Evolutionary conservation across 2,797 vertebrate species (phyloP), one percentile per base, ranked within the genome.

Genomic region (Parauchenoglanis punctatus): DNA sequence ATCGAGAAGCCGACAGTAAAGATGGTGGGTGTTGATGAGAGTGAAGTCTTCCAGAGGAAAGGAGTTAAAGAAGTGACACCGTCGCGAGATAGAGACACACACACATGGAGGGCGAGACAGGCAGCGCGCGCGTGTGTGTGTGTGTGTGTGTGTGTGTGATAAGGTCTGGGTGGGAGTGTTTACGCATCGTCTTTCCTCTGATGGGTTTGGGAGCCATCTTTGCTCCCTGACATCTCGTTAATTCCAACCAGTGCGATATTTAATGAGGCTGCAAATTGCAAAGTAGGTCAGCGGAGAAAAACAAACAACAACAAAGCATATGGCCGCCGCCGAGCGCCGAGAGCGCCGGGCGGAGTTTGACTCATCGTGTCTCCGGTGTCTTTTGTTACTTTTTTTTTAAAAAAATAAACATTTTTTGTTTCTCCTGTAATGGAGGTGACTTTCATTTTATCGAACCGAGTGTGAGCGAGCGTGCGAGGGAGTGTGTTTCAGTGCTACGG

Each of bases 181-280:
- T 89, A 82, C 63, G 28, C 87, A 85, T 88, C 88, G 73, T 75
- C 88, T 78, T 82, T 67, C 85, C 78, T 72, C 86, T 85, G 81
- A 87, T 87, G 72, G 65, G 78, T 87, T 86, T 72, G 81, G 84
- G 35, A 54, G 84, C 81, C 46, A 86, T 85, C 81, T 81, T 80
- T 68, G 40, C 67, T 89, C 82, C 40, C 83, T 91, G 88, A 81
- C 89, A 88, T 85, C 87, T 84, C 59, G 67, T 85, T 91, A 85
- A 91, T 91, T 90, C 88, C 25, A 73, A 67, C 77, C 84, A 73
- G 87, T 88, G 73, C 63, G 56, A 87, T 89, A 90, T 90, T 90
- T 87, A 86, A 91, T 87, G 85, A 89, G 88, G 89, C 84, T 83
- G 85, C 87, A 91, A 90, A 86, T 89, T 78, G 87, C 87, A 88